phyloP scores from a whole-genome alignment of 2,797 vertebrate species.

The Trichosurus vulpecula region DNA sequence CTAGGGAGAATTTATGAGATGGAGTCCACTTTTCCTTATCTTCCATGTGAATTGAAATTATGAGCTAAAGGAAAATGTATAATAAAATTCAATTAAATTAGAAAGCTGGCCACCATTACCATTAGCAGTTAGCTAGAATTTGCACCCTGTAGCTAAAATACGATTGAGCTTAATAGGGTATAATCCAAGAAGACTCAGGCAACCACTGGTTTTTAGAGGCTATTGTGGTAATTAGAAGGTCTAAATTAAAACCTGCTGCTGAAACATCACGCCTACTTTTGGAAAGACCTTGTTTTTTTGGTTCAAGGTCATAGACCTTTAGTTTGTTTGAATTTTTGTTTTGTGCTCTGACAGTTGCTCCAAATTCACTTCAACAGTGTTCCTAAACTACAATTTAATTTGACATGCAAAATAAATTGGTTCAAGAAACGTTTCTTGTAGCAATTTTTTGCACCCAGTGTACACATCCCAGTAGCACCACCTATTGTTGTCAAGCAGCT shows the following conservation, averaged over 20 bases:
- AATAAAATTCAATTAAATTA: not conserved
- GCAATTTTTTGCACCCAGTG: not conserved
- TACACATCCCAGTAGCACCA: conserved; percentile 52
- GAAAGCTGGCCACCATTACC: not conserved
- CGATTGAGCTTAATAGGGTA: conserved; percentile 8
- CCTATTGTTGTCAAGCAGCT: conserved; percentile 47
- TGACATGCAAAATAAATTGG: conserved; percentile 6
- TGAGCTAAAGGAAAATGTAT: not conserved
- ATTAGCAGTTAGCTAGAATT: conserved; percentile 7
- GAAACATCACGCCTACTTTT: conserved; percentile 31
- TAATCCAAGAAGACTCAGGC: conserved; percentile 9
- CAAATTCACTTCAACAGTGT: conserved; percentile 40
- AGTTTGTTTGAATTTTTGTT: conserved; percentile 31
- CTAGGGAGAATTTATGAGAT: not conserved
- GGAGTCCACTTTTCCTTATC: not conserved
- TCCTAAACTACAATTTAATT: conserved; percentile 37
- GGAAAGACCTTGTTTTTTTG: conserved; percentile 23
- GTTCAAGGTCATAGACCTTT: not conserved
- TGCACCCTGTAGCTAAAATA: not conserved
- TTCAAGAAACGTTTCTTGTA: conserved; percentile 32
- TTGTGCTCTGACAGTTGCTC: not conserved
- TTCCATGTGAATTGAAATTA: conserved; percentile 27
- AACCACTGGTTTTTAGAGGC: not conserved
- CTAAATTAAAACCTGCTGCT: conserved; percentile 37
- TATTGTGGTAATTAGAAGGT: not conserved